Conservation (phyloP, 1,140 invertebrate species). For the Anastrepha obliqua region DNA sequence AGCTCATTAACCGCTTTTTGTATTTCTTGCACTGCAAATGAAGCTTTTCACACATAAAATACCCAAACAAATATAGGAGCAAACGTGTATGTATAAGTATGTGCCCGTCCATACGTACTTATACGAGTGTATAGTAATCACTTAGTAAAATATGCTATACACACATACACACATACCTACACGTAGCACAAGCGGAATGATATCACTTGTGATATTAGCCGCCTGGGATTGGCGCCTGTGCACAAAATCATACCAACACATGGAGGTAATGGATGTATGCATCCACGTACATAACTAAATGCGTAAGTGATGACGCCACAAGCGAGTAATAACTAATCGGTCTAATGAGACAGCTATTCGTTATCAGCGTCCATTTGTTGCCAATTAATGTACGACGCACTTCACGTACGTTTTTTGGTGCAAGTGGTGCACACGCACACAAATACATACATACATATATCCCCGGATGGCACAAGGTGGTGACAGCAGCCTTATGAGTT, state of each 20-base stretch:
- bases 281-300: not conserved
- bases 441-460: not conserved
- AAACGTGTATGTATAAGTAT: no score
- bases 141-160: not conserved
- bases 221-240: not conserved
- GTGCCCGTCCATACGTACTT: no score
- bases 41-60: not conserved
- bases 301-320: not conserved
- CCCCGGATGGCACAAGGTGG: not conserved
- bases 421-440: not conserved
- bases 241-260: not conserved
- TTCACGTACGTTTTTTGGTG: no score
- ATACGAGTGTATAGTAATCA: not conserved
- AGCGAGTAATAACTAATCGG: not conserved
- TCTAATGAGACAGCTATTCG: not conserved
- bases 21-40: not conserved
- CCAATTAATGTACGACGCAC: constrained; percentile 16
- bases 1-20: constrained; percentile 10
- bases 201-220: not conserved
- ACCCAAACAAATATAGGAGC: no score
- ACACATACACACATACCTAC: not conserved
- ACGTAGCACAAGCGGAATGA: not conserved
- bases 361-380: constrained; percentile 10
- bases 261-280: not conserved
- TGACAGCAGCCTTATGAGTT: no score